Conservation (phyloP, 2,113 vertebrate genomes). For the Bolborhynchus lineola region DNA sequence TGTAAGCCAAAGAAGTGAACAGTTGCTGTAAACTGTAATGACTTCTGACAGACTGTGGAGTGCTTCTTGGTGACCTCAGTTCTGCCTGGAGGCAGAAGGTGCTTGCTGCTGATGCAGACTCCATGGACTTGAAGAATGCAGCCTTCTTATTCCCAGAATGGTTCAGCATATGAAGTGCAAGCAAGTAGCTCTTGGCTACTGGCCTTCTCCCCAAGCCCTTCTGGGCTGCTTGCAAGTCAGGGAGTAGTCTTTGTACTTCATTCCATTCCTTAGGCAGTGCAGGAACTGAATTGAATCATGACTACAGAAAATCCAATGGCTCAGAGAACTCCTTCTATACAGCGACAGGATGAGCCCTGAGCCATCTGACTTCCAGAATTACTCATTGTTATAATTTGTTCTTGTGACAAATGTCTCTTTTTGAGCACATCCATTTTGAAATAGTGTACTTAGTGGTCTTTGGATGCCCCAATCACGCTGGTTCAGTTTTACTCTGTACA, state of each 20-base stretch:
- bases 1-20: neutral
- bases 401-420: neutral
- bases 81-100: neutral
- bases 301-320: neutral
- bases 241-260: neutral
- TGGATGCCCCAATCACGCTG: neutral
- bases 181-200: neutral
- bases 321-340: neutral
- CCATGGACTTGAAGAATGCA: neutral
- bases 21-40: neutral
- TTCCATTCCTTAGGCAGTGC: neutral
- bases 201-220: neutral
- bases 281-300: neutral
- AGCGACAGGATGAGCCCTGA: neutral
- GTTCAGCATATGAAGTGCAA: neutral
- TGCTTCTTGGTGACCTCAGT: neutral
- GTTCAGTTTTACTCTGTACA: neutral
- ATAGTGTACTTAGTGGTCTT: neutral
- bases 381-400: neutral
- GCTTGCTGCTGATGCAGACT: neutral
- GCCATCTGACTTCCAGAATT: neutral
- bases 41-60: neutral
- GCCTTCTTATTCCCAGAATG: neutral
- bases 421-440: neutral
- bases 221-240: neutral